Conservation (phyloP, 2,797 vertebrate genomes). For the Agapornis canus region DNA sequence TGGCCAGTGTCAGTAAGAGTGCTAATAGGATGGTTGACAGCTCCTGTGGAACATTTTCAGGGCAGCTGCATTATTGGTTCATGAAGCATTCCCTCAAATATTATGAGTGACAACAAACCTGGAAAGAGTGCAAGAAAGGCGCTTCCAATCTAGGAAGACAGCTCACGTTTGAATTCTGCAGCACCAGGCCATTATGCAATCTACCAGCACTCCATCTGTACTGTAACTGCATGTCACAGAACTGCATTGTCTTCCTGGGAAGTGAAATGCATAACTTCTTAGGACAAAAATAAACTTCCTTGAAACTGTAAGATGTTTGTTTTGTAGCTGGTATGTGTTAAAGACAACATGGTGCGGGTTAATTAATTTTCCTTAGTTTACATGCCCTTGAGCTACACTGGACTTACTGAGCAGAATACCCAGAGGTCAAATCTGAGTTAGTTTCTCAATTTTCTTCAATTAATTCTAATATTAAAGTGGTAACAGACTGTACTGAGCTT, state of each 20-base stretch:
- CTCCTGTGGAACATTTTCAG: slow-evolving; percentile 68
- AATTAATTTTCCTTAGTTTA: slow-evolving; percentile 8
- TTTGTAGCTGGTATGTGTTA: neutral
- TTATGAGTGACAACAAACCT: slow-evolving; percentile 74
- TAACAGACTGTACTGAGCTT: neutral
- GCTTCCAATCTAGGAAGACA: slow-evolving; percentile 52
- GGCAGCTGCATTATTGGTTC: slow-evolving; percentile 60
- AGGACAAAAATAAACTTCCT: slow-evolving; percentile 47
- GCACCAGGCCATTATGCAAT: slow-evolving; percentile 43
- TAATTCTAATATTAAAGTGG: slow-evolving; percentile 20
- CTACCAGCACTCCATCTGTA: slow-evolving; percentile 28
- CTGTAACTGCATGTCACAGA: slow-evolving; percentile 24
- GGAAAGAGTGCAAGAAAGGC: slow-evolving; percentile 61
- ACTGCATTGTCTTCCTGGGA: slow-evolving; percentile 26
- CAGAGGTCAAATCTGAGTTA: slow-evolving; percentile 1
- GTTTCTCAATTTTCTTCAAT: slow-evolving; percentile 27
- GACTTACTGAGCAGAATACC: neutral
- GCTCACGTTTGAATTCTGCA: slow-evolving; percentile 49
- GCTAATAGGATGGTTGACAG: slow-evolving; percentile 67
- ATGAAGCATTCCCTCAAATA: slow-evolving; percentile 68
- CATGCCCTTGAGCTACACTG: neutral
- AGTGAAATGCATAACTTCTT: neutral
- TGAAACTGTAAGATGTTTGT: neutral
- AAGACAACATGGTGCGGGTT: neutral
- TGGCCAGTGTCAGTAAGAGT: slow-evolving; percentile 58